Evolutionary conservation across 2,113 vertebrate genomes (phyloP).

Genomic region (Phylloscopus trochilus): DNA sequence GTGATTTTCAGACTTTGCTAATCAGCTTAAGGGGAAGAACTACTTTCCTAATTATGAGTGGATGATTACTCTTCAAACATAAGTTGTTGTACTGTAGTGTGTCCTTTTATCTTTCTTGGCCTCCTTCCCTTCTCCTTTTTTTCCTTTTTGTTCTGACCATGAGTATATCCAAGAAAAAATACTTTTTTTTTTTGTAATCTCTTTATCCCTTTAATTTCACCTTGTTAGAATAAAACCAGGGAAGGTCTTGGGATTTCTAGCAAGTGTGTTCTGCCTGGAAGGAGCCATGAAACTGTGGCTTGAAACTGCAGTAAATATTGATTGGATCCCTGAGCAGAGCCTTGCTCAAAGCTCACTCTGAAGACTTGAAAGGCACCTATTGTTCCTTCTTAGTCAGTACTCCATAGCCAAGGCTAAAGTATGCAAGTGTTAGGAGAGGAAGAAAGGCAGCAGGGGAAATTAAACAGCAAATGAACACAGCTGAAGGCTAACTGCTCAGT

Average conservation of each 20-base stretch:
- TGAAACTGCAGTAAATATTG: conserved; percentile 76
- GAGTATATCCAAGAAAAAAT: conserved; percentile 30
- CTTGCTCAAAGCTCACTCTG: conserved; percentile 56
- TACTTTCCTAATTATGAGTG: conserved; percentile 14
- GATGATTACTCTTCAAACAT: background rate
- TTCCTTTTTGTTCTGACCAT: background rate
- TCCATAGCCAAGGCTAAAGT: conserved; percentile 76
- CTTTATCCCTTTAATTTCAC: background rate
- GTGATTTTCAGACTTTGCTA: background rate
- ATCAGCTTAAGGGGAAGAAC: background rate
- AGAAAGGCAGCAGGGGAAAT: conserved; percentile 61
- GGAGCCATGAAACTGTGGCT: conserved; percentile 58
- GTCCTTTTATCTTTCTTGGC: background rate
- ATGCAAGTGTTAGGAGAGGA: conserved; percentile 78
- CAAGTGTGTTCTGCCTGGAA: conserved; percentile 54
- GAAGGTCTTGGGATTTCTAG: background rate
- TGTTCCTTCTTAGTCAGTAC: conserved; percentile 81
- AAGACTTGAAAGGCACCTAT: conserved; percentile 81
- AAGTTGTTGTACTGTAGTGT: background rate
- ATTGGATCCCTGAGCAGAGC: conserved; percentile 60
- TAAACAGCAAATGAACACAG: conserved; percentile 56
- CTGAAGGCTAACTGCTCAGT: conserved; percentile 68
- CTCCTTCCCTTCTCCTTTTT: background rate
- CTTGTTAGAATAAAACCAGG: conserved; percentile 30
- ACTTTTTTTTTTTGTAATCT: conserved; percentile 32